Evolutionary conservation across 2,888 invertebrate genomes (phyloP), one percentile per base, ranked within the genome.

Genomic region (Glaucopsyche alexis): DNA sequence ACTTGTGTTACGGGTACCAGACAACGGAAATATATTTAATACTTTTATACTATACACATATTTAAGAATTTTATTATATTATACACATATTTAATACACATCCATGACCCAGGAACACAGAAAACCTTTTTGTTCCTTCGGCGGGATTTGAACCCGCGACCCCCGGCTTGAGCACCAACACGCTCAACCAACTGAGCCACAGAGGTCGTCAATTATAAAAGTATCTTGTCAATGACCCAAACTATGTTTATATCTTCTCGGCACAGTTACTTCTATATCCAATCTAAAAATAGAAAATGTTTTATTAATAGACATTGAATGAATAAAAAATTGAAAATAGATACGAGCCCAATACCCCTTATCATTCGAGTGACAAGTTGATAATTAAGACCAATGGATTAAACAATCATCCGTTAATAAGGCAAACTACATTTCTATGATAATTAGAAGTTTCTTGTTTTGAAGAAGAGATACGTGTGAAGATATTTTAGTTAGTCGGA

Each of bases 391-490:
- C 60, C 60, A 29, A 60, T 29, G 60, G 6, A 60, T 60, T 7
- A 60, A 29, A 60, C 29, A 60, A 60, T 29, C 19, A 13, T 13
- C 60, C 13, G 60, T 13, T 60, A 60, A 60, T 60, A 60, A 60
- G 60, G 60, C 60, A 29, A 60, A 60, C 60, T 13, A 13, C 60
- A 60, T 60, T 29, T 60, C 60, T 60, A 60, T 60, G 60, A 60
- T 60, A 60, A 60, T 60, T 29, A 29, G 29, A 19, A 29, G 29
- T 29, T 60, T 60, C 60, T 60, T 60, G 60, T 60, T 60, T 29
- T 1, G n/a, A 11, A 29, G 19, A 60, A 13, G 19, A 60, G 19
- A 60, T 6, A 60, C 60, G 60, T 29, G 60, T 60, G 29, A 60
- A 60, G 29, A 55, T 55, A 19, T 60, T 60, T 60, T 13, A 19